phyloP scores from a whole-genome alignment of 2,113 vertebrate genomes.

The Talpa occidentalis region DNA sequence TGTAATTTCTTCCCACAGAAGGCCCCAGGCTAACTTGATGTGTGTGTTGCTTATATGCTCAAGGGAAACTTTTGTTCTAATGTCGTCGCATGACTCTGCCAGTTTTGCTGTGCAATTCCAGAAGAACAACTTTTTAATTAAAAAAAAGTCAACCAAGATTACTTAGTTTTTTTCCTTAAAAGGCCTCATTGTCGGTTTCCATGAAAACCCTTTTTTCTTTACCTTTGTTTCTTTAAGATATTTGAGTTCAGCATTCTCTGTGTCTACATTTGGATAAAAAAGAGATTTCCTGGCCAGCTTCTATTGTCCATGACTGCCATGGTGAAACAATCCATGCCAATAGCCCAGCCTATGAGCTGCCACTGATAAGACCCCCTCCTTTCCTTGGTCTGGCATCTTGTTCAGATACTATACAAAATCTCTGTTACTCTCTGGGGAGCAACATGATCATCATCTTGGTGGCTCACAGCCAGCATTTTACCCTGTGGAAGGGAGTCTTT shows the following conservation, averaged over 20 bases:
- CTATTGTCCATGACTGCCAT: constrained; percentile 43
- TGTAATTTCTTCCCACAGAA: constrained; percentile 41
- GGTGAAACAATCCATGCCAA: constrained; percentile 67
- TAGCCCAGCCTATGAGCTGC: constrained; percentile 11
- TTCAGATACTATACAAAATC: constrained; percentile 6
- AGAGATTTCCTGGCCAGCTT: constrained; percentile 55
- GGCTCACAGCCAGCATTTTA: background rate
- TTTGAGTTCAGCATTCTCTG: constrained; percentile 18
- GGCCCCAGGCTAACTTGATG: background rate
- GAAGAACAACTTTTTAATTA: constrained; percentile 80
- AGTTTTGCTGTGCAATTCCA: constrained; percentile 45
- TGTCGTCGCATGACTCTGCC: constrained; percentile 72
- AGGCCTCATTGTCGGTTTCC: constrained; percentile 48
- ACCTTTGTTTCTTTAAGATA: constrained; percentile 29
- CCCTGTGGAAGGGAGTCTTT: background rate
- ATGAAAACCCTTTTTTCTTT: constrained; percentile 53
- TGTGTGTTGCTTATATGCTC: background rate
- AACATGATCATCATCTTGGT: background rate
- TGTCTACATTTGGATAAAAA: constrained; percentile 56
- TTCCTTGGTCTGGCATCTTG: background rate
- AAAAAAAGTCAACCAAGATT: constrained; percentile 76
- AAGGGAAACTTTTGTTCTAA: constrained; percentile 53
- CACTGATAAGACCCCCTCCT: background rate
- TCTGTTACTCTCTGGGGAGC: constrained; percentile 1
- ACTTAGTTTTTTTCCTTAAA: constrained; percentile 78